Evolutionary conservation across 2,888 invertebrate genomes (phyloP).

Genomic region (Luffia ferchaultella): DNA sequence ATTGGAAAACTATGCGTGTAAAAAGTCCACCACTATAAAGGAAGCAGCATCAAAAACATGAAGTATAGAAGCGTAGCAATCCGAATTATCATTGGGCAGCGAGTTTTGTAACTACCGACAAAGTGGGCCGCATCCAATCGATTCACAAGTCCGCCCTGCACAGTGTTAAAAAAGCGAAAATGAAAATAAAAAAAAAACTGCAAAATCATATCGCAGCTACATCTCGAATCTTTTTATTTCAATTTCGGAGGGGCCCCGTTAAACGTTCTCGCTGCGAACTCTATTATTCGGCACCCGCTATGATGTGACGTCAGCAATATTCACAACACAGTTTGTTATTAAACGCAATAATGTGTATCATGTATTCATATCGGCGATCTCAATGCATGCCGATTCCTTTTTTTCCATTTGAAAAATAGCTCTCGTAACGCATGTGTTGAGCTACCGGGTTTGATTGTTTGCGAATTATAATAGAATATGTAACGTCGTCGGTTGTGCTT

Average conservation of each 20-base stretch:
- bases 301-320: slow-evolving; percentile 59
- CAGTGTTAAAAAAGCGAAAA: slow-evolving; percentile 46
- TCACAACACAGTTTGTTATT: slow-evolving; percentile 53
- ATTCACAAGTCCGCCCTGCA: slow-evolving; percentile 31
- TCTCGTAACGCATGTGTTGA: neutral
- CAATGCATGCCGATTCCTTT: slow-evolving; percentile 51
- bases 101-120: neutral
- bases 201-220: slow-evolving; percentile 64
- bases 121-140: slow-evolving; percentile 28
- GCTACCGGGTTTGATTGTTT: neutral
- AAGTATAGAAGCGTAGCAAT: neutral
- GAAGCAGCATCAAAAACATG: neutral
- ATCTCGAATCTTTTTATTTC: slow-evolving; percentile 64
- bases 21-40: neutral
- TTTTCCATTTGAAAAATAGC: neutral
- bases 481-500: neutral
- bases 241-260: slow-evolving; percentile 58
- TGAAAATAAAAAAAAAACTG: slow-evolving; percentile 47
- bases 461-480: neutral
- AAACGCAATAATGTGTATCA: slow-evolving; percentile 60
- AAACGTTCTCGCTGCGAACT: slow-evolving; percentile 58
- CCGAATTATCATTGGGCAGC: neutral
- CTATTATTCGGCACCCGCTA: slow-evolving; percentile 54
- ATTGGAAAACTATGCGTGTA: neutral
- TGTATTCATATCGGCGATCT: slow-evolving; percentile 61